Evolutionary conservation across 2,797 vertebrate genomes (phyloP), one percentile per base, ranked within the genome.

Genomic region (Clarias laeviceps): DNA sequence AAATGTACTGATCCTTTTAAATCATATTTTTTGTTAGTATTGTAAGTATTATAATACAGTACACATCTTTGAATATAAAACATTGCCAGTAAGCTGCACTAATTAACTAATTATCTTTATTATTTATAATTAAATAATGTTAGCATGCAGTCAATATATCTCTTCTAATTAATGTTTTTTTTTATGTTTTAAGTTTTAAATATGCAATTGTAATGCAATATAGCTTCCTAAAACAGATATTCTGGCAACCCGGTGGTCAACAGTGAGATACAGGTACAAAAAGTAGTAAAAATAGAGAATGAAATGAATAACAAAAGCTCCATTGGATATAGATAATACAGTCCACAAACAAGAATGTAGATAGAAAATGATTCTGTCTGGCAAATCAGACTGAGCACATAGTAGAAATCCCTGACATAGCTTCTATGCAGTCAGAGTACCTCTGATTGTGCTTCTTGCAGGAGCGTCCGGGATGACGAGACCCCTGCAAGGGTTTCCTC

Each of bases 401-500:
- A 24, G 18, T 78, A 57, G 80, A 83, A 82, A 89, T 82, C 74
- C 70, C 68, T n/a, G 77, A 27, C 84, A 62, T 69, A 82, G 72
- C 72, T 76, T 84, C 78, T 74, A 84, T 40, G 76, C 70, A 88
- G 78, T 80, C 66, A 72, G 66, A 68, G 18, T 61, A 62, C 50
- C 40, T 85, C 85, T 85, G 77, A 87, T 87, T 87, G 86, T 84
- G 70, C 70, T 87, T 88, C 78, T 73, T 78, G 57, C 79, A 79
- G 69, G 84, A 89, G 82, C 64, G 82, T 85, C 82, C 82, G 24
- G 82, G 70, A 78, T 86, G 89, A 79, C 56, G 83, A 89, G 86
- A 87, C 82, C 86, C 89, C 84, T 72, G 27, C 70, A 82, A 88
- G 86, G 74, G 66, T 83, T 88, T 82, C 78, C 80, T 88, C 90